Percentiles rank a stretch among this genome's conserved stretches.
Evolutionary conservation across 2,888 invertebrate genomes (phyloP).

Genomic region (Himalopsyche tibetana): DNA sequence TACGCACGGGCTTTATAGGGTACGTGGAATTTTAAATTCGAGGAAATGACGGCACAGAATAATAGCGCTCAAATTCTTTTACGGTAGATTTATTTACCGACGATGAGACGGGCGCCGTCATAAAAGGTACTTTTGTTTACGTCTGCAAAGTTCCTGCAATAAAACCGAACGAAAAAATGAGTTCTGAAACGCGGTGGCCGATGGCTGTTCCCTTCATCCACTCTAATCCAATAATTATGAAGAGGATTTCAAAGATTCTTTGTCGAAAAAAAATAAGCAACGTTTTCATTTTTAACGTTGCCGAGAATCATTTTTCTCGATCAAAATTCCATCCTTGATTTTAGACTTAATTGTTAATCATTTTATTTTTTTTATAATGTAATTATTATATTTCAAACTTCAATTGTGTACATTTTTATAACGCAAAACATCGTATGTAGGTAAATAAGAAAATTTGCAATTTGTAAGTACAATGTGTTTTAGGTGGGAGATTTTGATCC

Average conservation of each 20-base stretch:
- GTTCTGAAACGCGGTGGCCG: neutral
- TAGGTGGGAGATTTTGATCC: too few relatives aligned
- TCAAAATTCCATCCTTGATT: too few relatives aligned
- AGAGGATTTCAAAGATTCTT: neutral
- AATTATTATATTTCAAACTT: too few relatives aligned
- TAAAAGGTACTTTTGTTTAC: conserved; percentile 21
- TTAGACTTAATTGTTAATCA: too few relatives aligned
- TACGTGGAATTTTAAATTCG: conserved; percentile 34
- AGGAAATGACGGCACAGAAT: conserved; percentile 11
- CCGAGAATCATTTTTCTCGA: too few relatives aligned
- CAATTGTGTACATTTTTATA: too few relatives aligned
- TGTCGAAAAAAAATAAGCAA: neutral
- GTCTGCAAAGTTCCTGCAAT: conserved; percentile 26
- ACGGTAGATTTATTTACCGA: conserved; percentile 18
- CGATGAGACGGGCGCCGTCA: conserved; percentile 15
- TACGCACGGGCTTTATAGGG: conserved; percentile 7
- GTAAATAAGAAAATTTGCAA: too few relatives aligned
- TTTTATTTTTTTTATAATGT: too few relatives aligned
- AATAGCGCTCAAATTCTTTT: conserved; percentile 18
- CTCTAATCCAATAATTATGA: neutral
- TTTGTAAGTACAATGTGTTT: too few relatives aligned
- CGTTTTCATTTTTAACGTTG: too few relatives aligned
- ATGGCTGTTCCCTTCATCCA: neutral
- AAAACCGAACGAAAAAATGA: conserved; percentile 10
- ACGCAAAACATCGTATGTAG: too few relatives aligned